A percentile compares a stretch with the other conserved stretches of the same genome.
phyloP scores from a whole-genome alignment of 2,797 vertebrate species.

The Halcyon badia region DNA sequence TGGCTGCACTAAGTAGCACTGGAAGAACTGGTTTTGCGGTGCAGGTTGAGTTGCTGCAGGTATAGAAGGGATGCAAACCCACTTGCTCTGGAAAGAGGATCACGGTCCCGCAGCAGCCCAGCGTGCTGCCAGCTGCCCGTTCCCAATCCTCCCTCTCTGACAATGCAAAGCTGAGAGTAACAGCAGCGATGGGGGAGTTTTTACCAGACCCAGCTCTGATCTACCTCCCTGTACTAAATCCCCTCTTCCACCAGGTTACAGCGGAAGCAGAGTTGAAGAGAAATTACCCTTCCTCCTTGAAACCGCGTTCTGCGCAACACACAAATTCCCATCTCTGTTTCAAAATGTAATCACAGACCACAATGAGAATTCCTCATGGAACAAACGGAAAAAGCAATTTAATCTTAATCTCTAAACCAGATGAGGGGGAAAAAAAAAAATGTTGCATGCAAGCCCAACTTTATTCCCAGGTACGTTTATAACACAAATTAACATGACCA shows the following conservation, averaged over 20 bases:
- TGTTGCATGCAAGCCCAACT: neutral
- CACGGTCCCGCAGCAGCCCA: no score
- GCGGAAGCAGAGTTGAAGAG: neutral
- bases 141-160: no score
- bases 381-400: neutral
- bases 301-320: neutral
- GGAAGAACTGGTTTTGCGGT: neutral
- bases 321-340: neutral
- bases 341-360: neutral
- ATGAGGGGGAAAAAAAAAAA: no score
- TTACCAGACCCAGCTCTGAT: no score
- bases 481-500: neutral
- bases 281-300: neutral
- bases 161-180: no score
- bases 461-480: neutral
- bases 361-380: accelerated
- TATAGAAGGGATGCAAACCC: neutral
- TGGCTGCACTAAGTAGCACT: neutral
- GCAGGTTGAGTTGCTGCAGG: neutral
- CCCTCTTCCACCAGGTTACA: neutral
- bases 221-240: neutral
- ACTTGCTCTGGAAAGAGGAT: no score
- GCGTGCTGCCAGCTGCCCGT: no score
- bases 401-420: neutral
- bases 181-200: no score